These are phyloP conservation scores for Diplosoma virens DNA, from an alignment of 23 tunicate species.

Conservation along the genomic window DNA sequence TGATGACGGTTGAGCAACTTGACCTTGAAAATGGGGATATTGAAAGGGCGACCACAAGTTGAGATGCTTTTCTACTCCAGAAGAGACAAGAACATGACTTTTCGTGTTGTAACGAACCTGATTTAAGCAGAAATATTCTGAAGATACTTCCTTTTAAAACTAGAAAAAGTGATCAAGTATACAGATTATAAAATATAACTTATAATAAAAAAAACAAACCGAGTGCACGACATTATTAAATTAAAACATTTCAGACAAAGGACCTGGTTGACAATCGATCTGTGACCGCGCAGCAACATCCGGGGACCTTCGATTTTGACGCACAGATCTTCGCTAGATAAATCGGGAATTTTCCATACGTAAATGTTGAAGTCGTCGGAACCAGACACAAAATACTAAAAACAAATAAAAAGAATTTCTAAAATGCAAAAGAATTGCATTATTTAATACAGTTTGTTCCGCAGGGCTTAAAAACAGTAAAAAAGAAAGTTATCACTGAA, in stretches of 20 bases:
- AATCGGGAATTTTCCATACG: slow-evolving; percentile 69
- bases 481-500: too few species aligned
- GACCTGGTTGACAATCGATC: slow-evolving; percentile 83
- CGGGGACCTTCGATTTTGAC: slow-evolving; percentile 8
- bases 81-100: slow-evolving; percentile 56
- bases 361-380: slow-evolving; percentile 81
- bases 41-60: slow-evolving; percentile 62
- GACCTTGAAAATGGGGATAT: slow-evolving; percentile 11
- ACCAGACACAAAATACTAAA: slow-evolving; percentile 80
- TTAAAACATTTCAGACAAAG: too few species aligned
- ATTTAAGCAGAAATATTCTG: not conserved
- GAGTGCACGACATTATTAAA: too few species aligned
- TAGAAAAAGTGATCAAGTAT: too few species aligned
- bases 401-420: too few species aligned
- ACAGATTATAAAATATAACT: too few species aligned
- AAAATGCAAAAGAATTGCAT: too few species aligned
- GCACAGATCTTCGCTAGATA: not conserved
- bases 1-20: not conserved
- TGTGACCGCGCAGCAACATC: slow-evolving; percentile 55
- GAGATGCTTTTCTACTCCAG: slow-evolving; percentile 65
- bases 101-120: slow-evolving; percentile 64
- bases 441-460: too few species aligned
- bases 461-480: too few species aligned
- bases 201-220: too few species aligned
- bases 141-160: too few species aligned